These are phyloP conservation scores for Thripadectes ignobilis DNA, from an alignment of 2,797 vertebrate genomes.

Conservation along the genomic window DNA sequence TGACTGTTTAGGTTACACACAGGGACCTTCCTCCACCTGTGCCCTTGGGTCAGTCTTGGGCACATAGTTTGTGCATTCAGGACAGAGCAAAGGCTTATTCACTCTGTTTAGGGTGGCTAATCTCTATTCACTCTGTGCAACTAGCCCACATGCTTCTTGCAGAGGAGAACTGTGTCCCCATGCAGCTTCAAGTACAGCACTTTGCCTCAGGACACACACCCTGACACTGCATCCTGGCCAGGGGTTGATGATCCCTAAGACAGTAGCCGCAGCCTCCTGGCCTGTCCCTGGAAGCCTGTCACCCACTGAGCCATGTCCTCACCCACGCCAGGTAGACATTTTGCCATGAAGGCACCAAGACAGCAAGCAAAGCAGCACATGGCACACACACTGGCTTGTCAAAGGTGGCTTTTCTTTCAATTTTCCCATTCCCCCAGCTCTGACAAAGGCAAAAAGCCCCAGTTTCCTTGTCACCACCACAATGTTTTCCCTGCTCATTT, in stretches of 20 bases:
- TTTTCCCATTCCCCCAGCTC: neutral
- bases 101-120: neutral
- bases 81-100: neutral
- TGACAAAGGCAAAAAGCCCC: neutral
- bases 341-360: rapidly evolving
- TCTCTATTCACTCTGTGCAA: neutral
- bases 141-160: neutral
- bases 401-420: neutral
- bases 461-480: neutral
- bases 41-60: neutral
- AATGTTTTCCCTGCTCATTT: neutral
- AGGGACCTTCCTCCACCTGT: neutral
- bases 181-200: rapidly evolving
- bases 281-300: neutral
- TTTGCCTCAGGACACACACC: rapidly evolving
- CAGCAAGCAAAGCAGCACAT: neutral
- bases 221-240: too few relatives aligned
- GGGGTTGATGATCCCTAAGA: rapidly evolving
- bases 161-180: neutral
- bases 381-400: rapidly evolving
- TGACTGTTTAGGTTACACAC: neutral
- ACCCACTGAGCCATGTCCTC: rapidly evolving
- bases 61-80: neutral
- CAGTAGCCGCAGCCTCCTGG: rapidly evolving
- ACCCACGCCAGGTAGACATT: rapidly evolving